Percentiles rank a stretch among this genome's conserved stretches.
Evolutionary conservation across 2,113 vertebrate genomes (phyloP).

Genomic region (Halichoeres trimaculatus): DNA sequence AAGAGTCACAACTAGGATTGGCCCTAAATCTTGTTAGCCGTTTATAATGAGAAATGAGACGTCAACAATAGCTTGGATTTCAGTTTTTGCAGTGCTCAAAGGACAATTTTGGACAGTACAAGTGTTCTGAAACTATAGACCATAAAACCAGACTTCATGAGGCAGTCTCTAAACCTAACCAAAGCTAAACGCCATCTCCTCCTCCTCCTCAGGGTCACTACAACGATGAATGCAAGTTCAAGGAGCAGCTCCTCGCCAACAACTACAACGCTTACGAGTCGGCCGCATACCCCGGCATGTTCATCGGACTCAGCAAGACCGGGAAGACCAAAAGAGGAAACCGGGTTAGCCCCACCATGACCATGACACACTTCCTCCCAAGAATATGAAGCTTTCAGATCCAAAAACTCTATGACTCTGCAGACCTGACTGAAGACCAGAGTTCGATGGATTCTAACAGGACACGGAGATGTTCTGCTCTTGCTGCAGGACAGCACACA

Average conservation of each 20-base stretch:
- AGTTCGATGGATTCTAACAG: background rate
- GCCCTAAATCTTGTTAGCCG: too few species aligned
- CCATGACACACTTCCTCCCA: conserved; percentile 96
- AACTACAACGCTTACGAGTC: conserved; percentile 98
- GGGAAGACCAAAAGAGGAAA: conserved; percentile 95
- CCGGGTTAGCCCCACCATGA: conserved; percentile 91
- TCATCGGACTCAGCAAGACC: conserved; percentile 93
- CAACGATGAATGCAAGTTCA: conserved; percentile 93
- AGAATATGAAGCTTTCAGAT: conserved; percentile 84
- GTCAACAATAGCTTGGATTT: too few species aligned
- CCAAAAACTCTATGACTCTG: background rate
- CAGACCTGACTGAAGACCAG: background rate
- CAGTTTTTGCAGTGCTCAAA: too few species aligned
- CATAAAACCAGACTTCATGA: too few species aligned
- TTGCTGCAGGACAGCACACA: too few species aligned
- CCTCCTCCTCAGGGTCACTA: conserved; percentile 85
- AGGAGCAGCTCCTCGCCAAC: conserved; percentile 92
- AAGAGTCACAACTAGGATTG: too few species aligned
- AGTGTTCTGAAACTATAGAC: too few species aligned
- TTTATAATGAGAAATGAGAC: too few species aligned
- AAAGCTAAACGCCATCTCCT: background rate
- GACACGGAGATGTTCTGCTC: too few species aligned
- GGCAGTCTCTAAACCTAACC: background rate
- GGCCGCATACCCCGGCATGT: conserved; percentile 87
- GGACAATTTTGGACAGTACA: too few species aligned